Conservation (phyloP, 2,888 invertebrate genomes). For the Brenthis hecate region DNA sequence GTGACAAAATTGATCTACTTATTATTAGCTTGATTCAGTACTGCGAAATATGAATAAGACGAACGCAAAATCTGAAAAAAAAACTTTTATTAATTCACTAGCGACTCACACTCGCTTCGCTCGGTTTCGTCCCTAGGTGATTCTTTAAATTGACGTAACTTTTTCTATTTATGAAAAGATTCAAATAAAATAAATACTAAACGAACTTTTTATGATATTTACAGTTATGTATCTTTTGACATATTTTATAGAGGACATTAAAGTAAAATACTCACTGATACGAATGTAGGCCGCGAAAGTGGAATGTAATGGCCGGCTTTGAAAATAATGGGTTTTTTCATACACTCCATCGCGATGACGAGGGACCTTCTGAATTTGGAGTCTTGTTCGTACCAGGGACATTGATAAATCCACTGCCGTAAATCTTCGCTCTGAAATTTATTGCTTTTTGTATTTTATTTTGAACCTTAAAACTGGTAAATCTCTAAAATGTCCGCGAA, state of each 20-base stretch:
- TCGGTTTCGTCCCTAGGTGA: too few species aligned
- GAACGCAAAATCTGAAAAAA: slow-evolving; percentile 68
- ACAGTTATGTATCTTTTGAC: too few species aligned
- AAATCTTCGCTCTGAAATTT: slow-evolving; percentile 70
- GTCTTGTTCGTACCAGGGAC: slow-evolving; percentile 80
- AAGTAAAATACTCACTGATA: slow-evolving; percentile 60
- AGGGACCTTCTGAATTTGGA: slow-evolving; percentile 64
- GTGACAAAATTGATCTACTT: slow-evolving; percentile 37
- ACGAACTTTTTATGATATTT: too few species aligned
- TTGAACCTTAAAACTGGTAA: background rate
- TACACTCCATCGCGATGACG: slow-evolving; percentile 75
- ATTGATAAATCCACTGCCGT: slow-evolving; percentile 74
- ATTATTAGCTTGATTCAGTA: slow-evolving; percentile 63
- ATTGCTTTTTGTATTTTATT: background rate
- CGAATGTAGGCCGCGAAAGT: slow-evolving; percentile 77
- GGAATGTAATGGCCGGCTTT: slow-evolving; percentile 80
- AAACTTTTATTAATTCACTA: too few species aligned
- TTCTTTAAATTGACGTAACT: too few species aligned
- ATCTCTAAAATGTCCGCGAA: background rate
- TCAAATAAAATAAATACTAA: too few species aligned
- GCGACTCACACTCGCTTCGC: too few species aligned
- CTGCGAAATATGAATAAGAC: slow-evolving; percentile 74
- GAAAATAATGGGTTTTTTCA: slow-evolving; percentile 74
- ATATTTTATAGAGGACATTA: background rate
- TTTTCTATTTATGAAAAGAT: too few species aligned